These are phyloP conservation scores for Crotalus viridis DNA, from an alignment of 2,113 vertebrate species.

Conservation along the genomic window DNA sequence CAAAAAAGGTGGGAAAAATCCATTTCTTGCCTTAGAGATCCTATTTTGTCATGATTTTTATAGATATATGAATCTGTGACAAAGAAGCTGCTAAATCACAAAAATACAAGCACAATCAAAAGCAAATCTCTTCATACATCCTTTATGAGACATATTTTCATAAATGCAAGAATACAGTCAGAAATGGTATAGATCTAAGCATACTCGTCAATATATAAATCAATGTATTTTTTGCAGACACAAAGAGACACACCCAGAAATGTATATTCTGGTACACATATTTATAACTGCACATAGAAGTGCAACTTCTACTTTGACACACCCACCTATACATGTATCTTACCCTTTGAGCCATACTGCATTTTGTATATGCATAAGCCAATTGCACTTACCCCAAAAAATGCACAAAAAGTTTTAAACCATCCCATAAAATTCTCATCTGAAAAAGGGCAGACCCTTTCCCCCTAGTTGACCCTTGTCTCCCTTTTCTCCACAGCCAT, in stretches of 20 bases:
- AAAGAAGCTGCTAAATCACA: slow-evolving; percentile 34
- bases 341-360: not conserved
- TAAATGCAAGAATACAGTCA: not conserved
- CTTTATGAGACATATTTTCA: not conserved
- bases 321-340: slow-evolving; percentile 8
- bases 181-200: not conserved
- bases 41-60: not conserved
- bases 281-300: not conserved
- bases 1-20: not conserved
- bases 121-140: slow-evolving; percentile 43
- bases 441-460: not conserved
- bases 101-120: not conserved
- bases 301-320: slow-evolving; percentile 16
- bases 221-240: slow-evolving; percentile 18
- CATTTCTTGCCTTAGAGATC: not conserved
- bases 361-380: rapidly evolving
- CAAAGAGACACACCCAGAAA: slow-evolving; percentile 28
- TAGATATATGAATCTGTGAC: slow-evolving; percentile 7
- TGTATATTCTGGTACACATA: not conserved
- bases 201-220: not conserved
- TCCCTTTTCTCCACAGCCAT: slow-evolving; percentile 33
- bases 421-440: not conserved
- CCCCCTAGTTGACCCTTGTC: not conserved
- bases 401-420: rapidly evolving
- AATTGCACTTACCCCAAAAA: not conserved